phyloP scores from a whole-genome alignment of 2,797 vertebrate genomes.

The Leptodactylus fallax region DNA sequence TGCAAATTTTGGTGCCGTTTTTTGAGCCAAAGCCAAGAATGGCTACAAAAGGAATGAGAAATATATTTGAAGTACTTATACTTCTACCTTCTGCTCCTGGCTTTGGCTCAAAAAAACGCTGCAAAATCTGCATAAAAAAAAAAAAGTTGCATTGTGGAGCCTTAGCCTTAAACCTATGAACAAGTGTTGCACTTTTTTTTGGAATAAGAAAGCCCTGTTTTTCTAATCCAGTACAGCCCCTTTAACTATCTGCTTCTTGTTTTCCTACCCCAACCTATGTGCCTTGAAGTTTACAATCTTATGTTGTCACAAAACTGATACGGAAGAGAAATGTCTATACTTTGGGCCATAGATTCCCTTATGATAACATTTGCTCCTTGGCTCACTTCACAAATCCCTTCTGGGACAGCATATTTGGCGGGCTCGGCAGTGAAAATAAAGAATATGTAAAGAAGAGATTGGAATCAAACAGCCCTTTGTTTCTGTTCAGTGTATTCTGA shows the following conservation, averaged over 20 bases:
- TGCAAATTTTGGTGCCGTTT: no score
- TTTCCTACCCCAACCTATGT: neutral
- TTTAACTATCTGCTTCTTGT: neutral
- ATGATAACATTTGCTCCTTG: slow-evolving; percentile 44
- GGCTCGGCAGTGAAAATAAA: slow-evolving; percentile 26
- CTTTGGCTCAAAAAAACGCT: no score
- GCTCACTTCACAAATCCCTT: slow-evolving; percentile 21
- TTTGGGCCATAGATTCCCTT: slow-evolving; percentile 27
- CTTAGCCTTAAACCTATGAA: neutral
- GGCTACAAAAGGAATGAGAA: no score
- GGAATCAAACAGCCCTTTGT: slow-evolving; percentile 53
- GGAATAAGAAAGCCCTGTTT: neutral
- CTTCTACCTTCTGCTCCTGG: no score
- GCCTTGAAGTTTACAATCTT: neutral
- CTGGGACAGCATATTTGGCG: slow-evolving; percentile 9
- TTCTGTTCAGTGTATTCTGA: slow-evolving; percentile 46
- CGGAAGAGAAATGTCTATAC: neutral
- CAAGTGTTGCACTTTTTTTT: neutral
- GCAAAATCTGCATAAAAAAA: no score
- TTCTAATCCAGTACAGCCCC: neutral
- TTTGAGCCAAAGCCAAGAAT: no score
- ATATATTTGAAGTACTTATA: no score
- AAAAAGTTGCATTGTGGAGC: no score
- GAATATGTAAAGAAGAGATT: slow-evolving; percentile 48
- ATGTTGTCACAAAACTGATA: slow-evolving; percentile 1